These are phyloP conservation scores for Podarcis muralis DNA, from an alignment of 2,113 vertebrate species.

Conservation along the genomic window DNA sequence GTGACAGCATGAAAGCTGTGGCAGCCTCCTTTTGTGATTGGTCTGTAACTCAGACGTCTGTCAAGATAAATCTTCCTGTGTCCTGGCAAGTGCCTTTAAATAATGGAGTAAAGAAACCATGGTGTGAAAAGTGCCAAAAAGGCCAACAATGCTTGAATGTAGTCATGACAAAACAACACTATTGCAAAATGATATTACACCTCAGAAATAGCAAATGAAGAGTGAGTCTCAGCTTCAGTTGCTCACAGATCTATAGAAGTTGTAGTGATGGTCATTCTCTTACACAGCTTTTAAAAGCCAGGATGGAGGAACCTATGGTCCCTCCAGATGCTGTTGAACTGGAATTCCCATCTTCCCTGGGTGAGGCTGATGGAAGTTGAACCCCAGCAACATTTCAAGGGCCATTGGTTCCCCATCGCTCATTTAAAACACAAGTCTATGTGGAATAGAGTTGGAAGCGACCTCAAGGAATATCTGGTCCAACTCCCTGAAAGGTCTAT, in stretches of 20 bases:
- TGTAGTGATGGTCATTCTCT: background rate
- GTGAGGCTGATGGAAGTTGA: background rate
- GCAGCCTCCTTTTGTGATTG: background rate
- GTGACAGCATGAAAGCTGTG: background rate
- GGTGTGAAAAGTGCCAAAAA: background rate
- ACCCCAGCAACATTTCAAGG: background rate
- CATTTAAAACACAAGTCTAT: too few relatives aligned
- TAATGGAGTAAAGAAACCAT: background rate
- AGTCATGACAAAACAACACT: background rate
- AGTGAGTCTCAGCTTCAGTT: too few relatives aligned
- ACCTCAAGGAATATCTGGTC: too few relatives aligned
- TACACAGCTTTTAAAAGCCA: background rate
- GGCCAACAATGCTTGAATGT: too few relatives aligned
- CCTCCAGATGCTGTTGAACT: background rate
- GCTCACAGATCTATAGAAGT: background rate
- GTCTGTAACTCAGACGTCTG: constrained; percentile 1
- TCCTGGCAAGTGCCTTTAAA: background rate
- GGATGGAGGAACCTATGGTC: background rate
- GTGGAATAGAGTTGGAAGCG: too few relatives aligned
- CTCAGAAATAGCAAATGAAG: background rate
- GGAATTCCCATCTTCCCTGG: background rate
- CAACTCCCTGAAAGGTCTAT: background rate
- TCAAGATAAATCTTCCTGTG: background rate
- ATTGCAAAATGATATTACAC: background rate
- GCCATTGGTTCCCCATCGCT: too few relatives aligned